Evolutionary conservation across 1,140 invertebrate species (phyloP).

Genomic region (Drosophila sucinea): DNA sequence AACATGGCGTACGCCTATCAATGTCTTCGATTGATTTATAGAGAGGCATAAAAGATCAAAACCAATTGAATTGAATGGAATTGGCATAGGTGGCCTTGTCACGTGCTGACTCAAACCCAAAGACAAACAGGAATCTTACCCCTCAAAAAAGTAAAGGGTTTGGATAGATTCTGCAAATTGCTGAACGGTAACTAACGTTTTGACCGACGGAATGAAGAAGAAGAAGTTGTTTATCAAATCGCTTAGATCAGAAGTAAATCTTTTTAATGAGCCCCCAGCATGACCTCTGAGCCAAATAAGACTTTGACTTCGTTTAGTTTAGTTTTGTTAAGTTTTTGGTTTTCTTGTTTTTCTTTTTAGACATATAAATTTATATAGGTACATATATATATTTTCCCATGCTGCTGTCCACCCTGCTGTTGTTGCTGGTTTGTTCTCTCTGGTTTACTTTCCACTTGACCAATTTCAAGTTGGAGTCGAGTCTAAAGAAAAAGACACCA

Average conservation of each 20-base stretch:
- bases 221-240: slow-evolving; percentile 45
- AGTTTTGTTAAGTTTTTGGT: slow-evolving; percentile 3
- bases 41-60: slow-evolving; percentile 35
- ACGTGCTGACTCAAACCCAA: slow-evolving; percentile 15
- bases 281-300: slow-evolving; percentile 46
- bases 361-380: slow-evolving; percentile 25
- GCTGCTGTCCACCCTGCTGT: slow-evolving; percentile 35
- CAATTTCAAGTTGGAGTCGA: slow-evolving; percentile 63
- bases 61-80: slow-evolving; percentile 47
- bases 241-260: slow-evolving; percentile 70
- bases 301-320: slow-evolving; percentile 19
- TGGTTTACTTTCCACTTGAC: slow-evolving; percentile 81
- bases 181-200: slow-evolving; percentile 26
- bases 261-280: slow-evolving; percentile 69
- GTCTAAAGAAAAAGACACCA: slow-evolving; percentile 37
- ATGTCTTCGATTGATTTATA: slow-evolving; percentile 53
- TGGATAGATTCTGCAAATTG: slow-evolving; percentile 13
- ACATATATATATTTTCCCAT: slow-evolving; percentile 43
- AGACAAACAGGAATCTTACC: slow-evolving; percentile 20
- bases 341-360: slow-evolving; percentile 8
- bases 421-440: slow-evolving; percentile 35
- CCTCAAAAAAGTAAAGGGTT: slow-evolving; percentile 5
- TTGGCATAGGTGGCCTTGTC: slow-evolving; percentile 46
- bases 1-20: slow-evolving; percentile 30
- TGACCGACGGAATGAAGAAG: slow-evolving; percentile 37